These are phyloP conservation scores for Aphelocoma coerulescens DNA, from an alignment of 2,113 vertebrate species.

Conservation along the genomic window DNA sequence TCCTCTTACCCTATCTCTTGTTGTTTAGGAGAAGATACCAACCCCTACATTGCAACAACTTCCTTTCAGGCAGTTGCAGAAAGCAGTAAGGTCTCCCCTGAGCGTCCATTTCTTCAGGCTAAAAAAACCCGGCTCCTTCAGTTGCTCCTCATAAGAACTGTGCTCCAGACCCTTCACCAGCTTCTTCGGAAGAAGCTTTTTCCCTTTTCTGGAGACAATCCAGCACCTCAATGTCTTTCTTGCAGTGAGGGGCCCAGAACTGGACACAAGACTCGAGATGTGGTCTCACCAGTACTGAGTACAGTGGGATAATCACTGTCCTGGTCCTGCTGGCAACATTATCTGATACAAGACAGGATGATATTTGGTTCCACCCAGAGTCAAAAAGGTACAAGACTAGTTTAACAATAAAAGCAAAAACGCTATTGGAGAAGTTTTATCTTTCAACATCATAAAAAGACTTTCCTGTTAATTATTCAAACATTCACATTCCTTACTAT, in stretches of 20 bases:
- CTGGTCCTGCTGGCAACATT: too few species aligned
- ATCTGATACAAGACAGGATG: neutral
- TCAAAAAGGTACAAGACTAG: neutral
- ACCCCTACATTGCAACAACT: rapidly evolving
- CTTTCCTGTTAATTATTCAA: neutral
- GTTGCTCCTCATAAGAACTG: rapidly evolving
- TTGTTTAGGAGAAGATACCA: rapidly evolving
- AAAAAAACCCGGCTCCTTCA: neutral
- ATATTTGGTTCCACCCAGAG: neutral
- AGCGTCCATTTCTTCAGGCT: neutral
- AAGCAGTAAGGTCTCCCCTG: rapidly evolving
- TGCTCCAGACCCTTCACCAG: neutral
- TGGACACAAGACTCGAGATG: rapidly evolving
- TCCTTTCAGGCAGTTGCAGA: neutral
- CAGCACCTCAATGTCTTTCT: neutral
- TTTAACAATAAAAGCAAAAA: neutral
- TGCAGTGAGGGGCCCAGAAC: neutral
- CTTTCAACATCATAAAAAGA: neutral
- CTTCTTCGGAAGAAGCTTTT: neutral
- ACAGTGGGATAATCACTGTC: rapidly evolving
- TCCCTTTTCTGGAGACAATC: rapidly evolving
- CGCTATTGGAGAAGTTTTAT: rapidly evolving
- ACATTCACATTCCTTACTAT: neutral
- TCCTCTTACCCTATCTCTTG: neutral
- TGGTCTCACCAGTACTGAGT: rapidly evolving